A percentile compares a stretch with the other conserved stretches of the same genome.
Conservation (phyloP, 2,797 vertebrate species). For the Sebastes trivittatus region DNA sequence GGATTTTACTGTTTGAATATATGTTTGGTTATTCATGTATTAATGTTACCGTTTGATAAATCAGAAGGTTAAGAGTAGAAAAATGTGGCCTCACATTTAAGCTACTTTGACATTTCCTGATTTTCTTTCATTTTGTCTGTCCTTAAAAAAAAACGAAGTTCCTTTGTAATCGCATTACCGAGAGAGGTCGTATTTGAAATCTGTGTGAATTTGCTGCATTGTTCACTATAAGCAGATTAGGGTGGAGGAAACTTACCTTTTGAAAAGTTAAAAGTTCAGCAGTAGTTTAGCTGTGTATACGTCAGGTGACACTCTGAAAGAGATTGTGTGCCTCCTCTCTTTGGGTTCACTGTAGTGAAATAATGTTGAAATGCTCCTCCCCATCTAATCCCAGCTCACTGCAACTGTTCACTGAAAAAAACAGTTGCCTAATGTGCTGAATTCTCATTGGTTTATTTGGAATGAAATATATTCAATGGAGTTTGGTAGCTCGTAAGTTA, state of each 20-base stretch:
- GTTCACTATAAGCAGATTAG: conserved; percentile 69
- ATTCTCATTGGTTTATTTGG: background rate
- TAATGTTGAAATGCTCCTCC: conserved; percentile 11
- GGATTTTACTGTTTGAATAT: background rate
- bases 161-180: conserved; percentile 44
- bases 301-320: conserved; percentile 15
- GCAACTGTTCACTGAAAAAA: conserved; percentile 5
- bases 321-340: conserved; percentile 23
- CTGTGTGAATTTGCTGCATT: conserved; percentile 45
- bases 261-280: conserved; percentile 24
- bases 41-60: background rate
- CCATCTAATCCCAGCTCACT: conserved; percentile 8
- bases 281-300: conserved; percentile 2
- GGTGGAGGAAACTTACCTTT: conserved; percentile 20
- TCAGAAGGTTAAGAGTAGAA: background rate
- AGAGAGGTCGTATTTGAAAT: conserved; percentile 28
- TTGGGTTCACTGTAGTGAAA: conserved; percentile 35
- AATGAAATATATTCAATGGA: background rate
- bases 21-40: background rate
- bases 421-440: background rate
- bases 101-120: background rate
- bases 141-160: conserved; percentile 17
- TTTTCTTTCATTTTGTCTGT: background rate
- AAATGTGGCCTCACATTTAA: background rate
- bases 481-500: background rate